These are phyloP conservation scores for Agapornis roseicollis DNA, from an alignment of 2,113 vertebrate species.

Conservation along the genomic window DNA sequence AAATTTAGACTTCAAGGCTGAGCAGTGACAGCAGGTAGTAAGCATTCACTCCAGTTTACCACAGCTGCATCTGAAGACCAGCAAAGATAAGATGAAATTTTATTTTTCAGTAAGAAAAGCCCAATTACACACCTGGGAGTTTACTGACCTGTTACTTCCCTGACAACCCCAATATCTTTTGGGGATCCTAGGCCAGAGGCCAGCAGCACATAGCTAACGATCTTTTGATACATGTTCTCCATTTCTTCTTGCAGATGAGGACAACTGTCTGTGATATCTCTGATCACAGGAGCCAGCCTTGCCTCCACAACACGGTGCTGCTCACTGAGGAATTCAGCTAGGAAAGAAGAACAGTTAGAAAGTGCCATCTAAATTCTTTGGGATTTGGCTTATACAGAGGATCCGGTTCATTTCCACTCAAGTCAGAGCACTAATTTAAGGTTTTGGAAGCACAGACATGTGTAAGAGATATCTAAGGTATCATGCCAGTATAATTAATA, in stretches of 20 bases:
- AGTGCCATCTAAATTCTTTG: neutral
- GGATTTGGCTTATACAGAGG: neutral
- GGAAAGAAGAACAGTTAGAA: neutral
- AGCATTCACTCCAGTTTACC: neutral
- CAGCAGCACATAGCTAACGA: constrained; percentile 81
- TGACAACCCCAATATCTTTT: constrained; percentile 73
- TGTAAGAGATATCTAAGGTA: neutral
- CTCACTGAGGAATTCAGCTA: constrained; percentile 85
- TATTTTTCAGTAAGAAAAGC: neutral
- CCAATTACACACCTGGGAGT: neutral
- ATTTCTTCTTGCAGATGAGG: constrained; percentile 72
- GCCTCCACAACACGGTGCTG: constrained; percentile 76
- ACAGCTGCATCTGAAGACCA: neutral
- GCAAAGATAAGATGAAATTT: neutral
- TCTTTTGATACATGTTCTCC: constrained; percentile 78
- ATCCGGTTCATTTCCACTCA: neutral
- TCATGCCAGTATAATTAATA: neutral
- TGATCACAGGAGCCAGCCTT: constrained; percentile 73
- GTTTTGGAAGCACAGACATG: neutral
- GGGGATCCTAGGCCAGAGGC: constrained; percentile 79
- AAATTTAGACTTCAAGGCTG: neutral
- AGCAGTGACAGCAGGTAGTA: neutral
- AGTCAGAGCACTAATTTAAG: neutral
- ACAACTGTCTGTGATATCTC: constrained; percentile 82
- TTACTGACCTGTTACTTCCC: constrained; percentile 80